Percentiles rank a stretch among this genome's conserved stretches.
Conservation (phyloP, 2,888 invertebrate genomes). For the Pyralis farinalis region DNA sequence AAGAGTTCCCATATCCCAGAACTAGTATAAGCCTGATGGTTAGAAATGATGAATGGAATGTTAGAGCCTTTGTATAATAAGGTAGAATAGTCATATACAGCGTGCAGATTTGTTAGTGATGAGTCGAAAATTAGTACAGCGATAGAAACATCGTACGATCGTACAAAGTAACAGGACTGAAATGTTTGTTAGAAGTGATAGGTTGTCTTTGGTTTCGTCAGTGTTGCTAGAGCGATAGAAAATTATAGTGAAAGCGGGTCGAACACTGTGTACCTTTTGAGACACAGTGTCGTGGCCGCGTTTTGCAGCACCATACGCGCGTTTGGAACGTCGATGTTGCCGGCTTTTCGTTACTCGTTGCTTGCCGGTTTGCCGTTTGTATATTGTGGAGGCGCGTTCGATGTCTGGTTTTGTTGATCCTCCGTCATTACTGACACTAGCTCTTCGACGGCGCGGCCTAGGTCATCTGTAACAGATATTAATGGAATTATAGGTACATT, state of each 20-base stretch:
- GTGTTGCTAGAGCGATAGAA: slow-evolving; percentile 57
- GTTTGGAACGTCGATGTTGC: slow-evolving; percentile 20
- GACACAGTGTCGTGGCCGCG: slow-evolving; percentile 23
- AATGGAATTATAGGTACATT: too few relatives aligned
- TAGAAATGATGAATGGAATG: slow-evolving; percentile 51
- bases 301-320: slow-evolving; percentile 39
- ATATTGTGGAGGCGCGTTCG: slow-evolving; percentile 69
- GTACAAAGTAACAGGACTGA: too few relatives aligned
- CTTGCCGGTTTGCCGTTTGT: slow-evolving; percentile 67
- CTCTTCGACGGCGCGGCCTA: slow-evolving; percentile 93
- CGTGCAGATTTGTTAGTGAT: slow-evolving; percentile 69
- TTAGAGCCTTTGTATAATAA: slow-evolving; percentile 60
- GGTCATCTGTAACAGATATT: slow-evolving; percentile 82
- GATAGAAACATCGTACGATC: too few relatives aligned
- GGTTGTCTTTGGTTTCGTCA: slow-evolving; percentile 41
- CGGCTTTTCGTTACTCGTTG: slow-evolving; percentile 43
- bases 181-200: too few relatives aligned
- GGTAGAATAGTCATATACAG: slow-evolving; percentile 31
- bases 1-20: slow-evolving; percentile 29
- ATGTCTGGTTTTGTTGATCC: slow-evolving; percentile 53
- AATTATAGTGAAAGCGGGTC: slow-evolving; percentile 10
- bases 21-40: slow-evolving; percentile 42
- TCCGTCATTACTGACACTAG: slow-evolving; percentile 95
- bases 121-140: slow-evolving; percentile 74
- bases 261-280: slow-evolving; percentile 19